Base-by-base conservation (phyloP, 2,888 invertebrate genomes). In the Beris chalybata region DNA sequence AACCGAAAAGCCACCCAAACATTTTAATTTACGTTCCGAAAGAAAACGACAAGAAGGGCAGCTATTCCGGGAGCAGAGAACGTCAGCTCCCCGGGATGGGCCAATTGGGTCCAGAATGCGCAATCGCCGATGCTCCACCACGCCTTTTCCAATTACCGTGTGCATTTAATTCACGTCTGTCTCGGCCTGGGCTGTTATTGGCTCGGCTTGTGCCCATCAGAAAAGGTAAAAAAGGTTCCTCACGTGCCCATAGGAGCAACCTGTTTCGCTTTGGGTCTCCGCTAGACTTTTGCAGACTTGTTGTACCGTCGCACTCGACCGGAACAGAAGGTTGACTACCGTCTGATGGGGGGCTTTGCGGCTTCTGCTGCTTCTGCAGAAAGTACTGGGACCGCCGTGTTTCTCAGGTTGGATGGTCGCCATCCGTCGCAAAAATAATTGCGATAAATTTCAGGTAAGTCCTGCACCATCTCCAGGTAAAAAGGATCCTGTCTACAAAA, bases 21-120 rank as follows among this genome's bases (percentile, higher is more conserved):
- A 38, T 38, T 38, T 38, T 38, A 38, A 38, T 38, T 38, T 38
- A 1, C 38, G 38, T 38, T 3, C 22, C 5, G 38, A 38, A 38
- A 38, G 7, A 38, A 38, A 22, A 38, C 1, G 38, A 38, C 1
- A 38, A 38, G 5, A 9, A 7, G 38, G 38, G 38, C 7, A 38
- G 22, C 9, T 38, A 5, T 38, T 38, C 38, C 7, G 38, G 38
- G 13, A 48, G 48, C 48, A 9, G 11, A n/a, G 11, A n/a, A n/a
- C n/a, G 48, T 12, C 6, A n/a, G 15, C 48, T 11, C 15, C 6
- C 48, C 13, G 15, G 50, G 31, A 54, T 64, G 54, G 64, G 44
- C 48, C 65, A 65, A 65, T 65, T 65, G 65, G 65, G 56, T 47
- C 56, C 56, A 32, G 48, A 65, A 30, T 48, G 65, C 65, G 65